Percentiles rank a stretch among this genome's conserved stretches.
These are phyloP conservation scores for Macrophya annulata DNA, from an alignment of 2,888 invertebrate genomes.

Conservation along the genomic window DNA sequence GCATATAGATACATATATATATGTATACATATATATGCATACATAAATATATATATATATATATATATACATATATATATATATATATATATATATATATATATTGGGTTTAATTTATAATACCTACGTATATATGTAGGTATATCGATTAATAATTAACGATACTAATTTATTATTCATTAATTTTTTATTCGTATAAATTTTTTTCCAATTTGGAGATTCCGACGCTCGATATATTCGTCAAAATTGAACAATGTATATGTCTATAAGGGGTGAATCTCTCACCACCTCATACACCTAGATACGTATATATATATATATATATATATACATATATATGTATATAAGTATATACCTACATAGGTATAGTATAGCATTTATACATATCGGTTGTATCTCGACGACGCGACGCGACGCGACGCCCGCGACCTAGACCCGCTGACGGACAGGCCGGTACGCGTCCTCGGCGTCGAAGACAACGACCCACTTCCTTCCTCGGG, in stretches of 20 bases:
- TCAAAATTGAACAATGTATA: not conserved
- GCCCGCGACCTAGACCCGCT: conserved; percentile 51
- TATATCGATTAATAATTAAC: too few relatives aligned
- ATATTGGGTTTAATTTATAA: not conserved
- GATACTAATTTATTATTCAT: too few relatives aligned
- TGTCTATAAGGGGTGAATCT: not conserved
- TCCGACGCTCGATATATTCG: not conserved
- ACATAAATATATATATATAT: not conserved
- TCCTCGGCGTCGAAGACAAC: conserved; percentile 60
- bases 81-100: not conserved
- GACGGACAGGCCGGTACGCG: conserved; percentile 58
- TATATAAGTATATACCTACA: not conserved
- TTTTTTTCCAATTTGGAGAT: too few relatives aligned
- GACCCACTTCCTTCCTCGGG: conserved; percentile 64
- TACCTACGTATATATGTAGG: not conserved
- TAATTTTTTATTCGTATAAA: too few relatives aligned
- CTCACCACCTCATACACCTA: not conserved
- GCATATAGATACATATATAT: too few relatives aligned
- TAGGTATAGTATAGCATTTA: not conserved
- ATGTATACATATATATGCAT: not conserved
- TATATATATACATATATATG: too few relatives aligned
- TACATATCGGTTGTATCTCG: not conserved
- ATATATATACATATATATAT: too few relatives aligned
- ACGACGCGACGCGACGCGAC: not conserved
- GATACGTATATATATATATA: too few relatives aligned